Evolutionary conservation across 2,113 vertebrate genomes (phyloP), one percentile per base, ranked within the genome.

Genomic region (Neodontobutis hainanensis): DNA sequence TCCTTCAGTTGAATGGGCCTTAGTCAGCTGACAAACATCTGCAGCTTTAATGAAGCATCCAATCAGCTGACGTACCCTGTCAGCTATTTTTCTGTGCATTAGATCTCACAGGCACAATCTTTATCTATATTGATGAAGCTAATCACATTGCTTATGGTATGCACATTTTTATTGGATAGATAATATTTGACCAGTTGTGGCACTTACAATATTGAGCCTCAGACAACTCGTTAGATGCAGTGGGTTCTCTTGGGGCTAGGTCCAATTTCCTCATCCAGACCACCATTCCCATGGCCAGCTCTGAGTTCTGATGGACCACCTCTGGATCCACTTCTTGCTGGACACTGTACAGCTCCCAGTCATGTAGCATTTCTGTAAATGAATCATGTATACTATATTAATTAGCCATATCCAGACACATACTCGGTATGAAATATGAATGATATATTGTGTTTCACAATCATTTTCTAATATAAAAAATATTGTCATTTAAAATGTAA

Each of bases 291-390:
- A 93, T 91, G 40, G 94, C 94, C 38, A 72, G 11, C 0, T 55
- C 74, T 15, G 88, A 68, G 82, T 91, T 96, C 77, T 84, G 90
- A 19, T 80, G 63, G 61, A 93, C 88, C 75, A 94, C 89, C 61
- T 94, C 91, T 5, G 94, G 90, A 59, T 91, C 93, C 67, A 96
- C 76, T 1, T 97, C 92, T 80, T 94, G 94, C 12, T 95, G 87
- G 42, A 93, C 70, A 16, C 94, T 93, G 42, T 97, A 98, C 63
- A 93, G 92, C 57, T 94, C 89, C 92, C 95, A 94, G 80, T 98
- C 97, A 36, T 83, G 90, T 81, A 93, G 94, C 86, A 97, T 95
- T 83, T 96, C 97, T 99, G 87, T 4, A 67, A 59, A 50, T 57
- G 84, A 55, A 7, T 11, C 9, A 55, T 2, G 11, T n/a, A 51